These are phyloP conservation scores for Natator depressus DNA, from an alignment of 2,113 vertebrate genomes.

Conservation along the genomic window DNA sequence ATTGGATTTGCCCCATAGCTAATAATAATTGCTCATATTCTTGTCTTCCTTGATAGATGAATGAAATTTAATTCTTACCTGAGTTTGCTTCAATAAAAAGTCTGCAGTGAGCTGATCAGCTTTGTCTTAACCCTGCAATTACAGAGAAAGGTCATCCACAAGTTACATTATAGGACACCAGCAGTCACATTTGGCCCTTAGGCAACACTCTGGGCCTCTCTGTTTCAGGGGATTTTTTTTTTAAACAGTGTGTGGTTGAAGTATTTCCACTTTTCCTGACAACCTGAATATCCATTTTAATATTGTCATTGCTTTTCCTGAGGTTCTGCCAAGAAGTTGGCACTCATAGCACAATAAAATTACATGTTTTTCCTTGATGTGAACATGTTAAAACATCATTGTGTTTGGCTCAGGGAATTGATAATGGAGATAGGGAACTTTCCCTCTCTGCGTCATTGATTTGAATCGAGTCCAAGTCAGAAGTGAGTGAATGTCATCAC, in stretches of 20 bases:
- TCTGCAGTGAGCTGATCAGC: background rate
- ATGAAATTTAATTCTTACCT: slow-evolving; percentile 15
- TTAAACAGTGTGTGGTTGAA: background rate
- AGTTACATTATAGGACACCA: background rate
- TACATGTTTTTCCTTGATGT: slow-evolving; percentile 54
- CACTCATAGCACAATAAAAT: slow-evolving; percentile 59
- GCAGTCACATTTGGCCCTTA: background rate
- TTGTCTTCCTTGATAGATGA: slow-evolving; percentile 24
- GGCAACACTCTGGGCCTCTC: background rate
- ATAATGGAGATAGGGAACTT: slow-evolving; percentile 11
- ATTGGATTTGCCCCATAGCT: slow-evolving; percentile 24
- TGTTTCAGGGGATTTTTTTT: background rate
- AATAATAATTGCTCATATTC: background rate
- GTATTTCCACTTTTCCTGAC: slow-evolving; percentile 19
- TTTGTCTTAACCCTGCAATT: background rate
- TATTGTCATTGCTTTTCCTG: slow-evolving; percentile 27
- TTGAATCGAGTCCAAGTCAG: slow-evolving; percentile 28
- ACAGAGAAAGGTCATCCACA: background rate
- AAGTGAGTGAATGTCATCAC: slow-evolving; percentile 33
- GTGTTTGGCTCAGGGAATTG: slow-evolving; percentile 24
- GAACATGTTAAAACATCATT: slow-evolving; percentile 43
- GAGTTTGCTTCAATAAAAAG: slow-evolving; percentile 14
- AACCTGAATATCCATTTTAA: slow-evolving; percentile 44
- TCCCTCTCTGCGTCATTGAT: slow-evolving; percentile 28
- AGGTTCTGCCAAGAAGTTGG: slow-evolving; percentile 55